Evolutionary conservation across 2,888 invertebrate genomes (phyloP), one percentile per base, ranked within the genome.

Genomic region (Apocheima hispidaria): DNA sequence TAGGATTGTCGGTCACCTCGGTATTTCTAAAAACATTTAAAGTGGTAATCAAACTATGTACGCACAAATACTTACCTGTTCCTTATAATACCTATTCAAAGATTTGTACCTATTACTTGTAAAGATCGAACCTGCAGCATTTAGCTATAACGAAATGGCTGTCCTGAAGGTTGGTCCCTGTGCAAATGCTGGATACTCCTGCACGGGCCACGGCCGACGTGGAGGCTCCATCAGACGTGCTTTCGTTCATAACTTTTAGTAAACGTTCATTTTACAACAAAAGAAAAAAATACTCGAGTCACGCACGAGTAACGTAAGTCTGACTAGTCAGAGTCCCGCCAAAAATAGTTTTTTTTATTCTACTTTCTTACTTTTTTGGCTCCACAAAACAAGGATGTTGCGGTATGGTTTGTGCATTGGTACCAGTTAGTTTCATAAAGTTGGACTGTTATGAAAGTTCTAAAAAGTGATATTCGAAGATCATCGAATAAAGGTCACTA

Each of bases 101-200:
- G n/a, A n/a, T n/a, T n/a, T n/a, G n/a, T n/a, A n/a, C n/a, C n/a
- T n/a, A 12, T 0, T 14, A 0, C 14, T 6, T 36, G 4, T 3
- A 36, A 14, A 36, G 2, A 16, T 16, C 14, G 16, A 30, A 12
- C 87, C 88, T 87, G 67, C 81, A 76, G 65, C 84, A 86, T 74
- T 80, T 82, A 12, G 86, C 79, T 60, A 89, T 82, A 2, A 89
- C 73, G 64, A 87, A 83, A 59, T 79, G 80, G 52, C 70, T 79
- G 16, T 80, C 76, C 14, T 56, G 71, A 57, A 68, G 68, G 41
- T 75, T 73, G 1, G 69, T 69, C 12, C 61, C 71, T 33, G 60
- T 66, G 48, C 49, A 23, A 59, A 62, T 74, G 33, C 57, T 78
- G 10, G 66, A 70, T 4, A 68, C 65, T 50, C 65, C 69, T 30